Percentiles rank a stretch among this genome's conserved stretches.
These are phyloP conservation scores for Paracanthobrama guichenoti DNA, from an alignment of 2,113 vertebrate species.

Conservation along the genomic window DNA sequence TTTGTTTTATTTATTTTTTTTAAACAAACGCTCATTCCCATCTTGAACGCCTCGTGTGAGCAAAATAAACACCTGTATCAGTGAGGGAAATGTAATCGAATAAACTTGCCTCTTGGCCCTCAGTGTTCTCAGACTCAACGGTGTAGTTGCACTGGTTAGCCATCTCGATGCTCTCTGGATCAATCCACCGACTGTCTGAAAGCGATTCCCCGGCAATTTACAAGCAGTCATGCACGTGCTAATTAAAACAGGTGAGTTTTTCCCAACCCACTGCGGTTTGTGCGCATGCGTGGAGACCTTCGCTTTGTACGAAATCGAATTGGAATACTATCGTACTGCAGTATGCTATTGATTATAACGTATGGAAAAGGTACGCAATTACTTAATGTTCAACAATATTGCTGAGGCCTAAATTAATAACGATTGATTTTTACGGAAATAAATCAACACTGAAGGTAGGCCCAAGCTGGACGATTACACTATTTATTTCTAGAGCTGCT, in stretches of 20 bases:
- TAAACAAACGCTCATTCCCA: background rate
- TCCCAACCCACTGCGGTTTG: background rate
- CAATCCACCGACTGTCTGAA: too few relatives aligned
- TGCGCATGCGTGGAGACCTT: background rate
- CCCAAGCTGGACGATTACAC: too few relatives aligned
- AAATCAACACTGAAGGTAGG: too few relatives aligned
- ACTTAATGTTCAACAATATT: too few relatives aligned
- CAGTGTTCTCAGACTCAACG: slow-evolving; percentile 35
- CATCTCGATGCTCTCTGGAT: slow-evolving; percentile 57
- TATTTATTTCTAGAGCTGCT: too few relatives aligned
- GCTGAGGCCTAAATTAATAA: too few relatives aligned
- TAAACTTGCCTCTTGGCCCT: slow-evolving; percentile 46
- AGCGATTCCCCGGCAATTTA: slow-evolving; percentile 60
- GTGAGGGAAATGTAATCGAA: background rate
- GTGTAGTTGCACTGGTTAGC: slow-evolving; percentile 36
- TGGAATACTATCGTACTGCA: background rate
- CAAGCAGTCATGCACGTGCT: slow-evolving; percentile 45
- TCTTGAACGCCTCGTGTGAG: background rate
- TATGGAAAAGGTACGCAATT: background rate
- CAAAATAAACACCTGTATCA: background rate
- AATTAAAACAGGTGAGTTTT: slow-evolving; percentile 59
- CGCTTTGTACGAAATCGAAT: too few relatives aligned
- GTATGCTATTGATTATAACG: background rate
- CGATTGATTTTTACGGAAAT: too few relatives aligned
- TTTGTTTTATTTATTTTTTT: too few relatives aligned